A percentile compares a stretch with the other conserved stretches of the same genome.
Evolutionary conservation across 2,113 vertebrate genomes (phyloP).

Genomic region (Rhombomys opimus): DNA sequence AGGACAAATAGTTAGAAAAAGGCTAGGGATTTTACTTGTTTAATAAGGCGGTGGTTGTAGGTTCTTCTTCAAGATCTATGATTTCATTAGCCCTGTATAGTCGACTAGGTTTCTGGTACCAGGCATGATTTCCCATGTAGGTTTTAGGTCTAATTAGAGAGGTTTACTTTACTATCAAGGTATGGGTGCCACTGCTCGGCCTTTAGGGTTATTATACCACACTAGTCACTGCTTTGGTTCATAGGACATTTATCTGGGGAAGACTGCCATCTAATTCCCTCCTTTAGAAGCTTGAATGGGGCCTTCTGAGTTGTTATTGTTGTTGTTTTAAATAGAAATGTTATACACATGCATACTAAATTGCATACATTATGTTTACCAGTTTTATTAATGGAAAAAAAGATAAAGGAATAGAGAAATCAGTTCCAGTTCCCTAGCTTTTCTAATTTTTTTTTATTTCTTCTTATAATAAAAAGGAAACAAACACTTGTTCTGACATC

Average conservation of each 20-base stretch:
- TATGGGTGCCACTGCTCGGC: background rate
- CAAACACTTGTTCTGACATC: background rate
- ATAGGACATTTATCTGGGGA: background rate
- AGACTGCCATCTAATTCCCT: background rate
- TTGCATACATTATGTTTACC: background rate
- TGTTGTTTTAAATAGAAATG: background rate
- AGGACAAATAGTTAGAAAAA: background rate
- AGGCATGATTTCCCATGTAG: background rate
- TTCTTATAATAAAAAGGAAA: background rate
- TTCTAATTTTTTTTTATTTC: background rate
- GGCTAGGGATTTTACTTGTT: background rate
- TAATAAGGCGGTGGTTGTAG: background rate
- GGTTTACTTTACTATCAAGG: background rate
- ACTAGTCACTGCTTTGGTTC: background rate
- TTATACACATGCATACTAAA: background rate
- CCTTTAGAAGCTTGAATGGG: background rate
- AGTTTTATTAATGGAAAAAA: slow-evolving; percentile 9
- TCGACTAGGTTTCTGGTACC: background rate
- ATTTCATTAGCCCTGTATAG: too few species aligned
- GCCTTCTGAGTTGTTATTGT: background rate
- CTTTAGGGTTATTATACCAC: background rate
- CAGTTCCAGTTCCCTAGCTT: background rate
- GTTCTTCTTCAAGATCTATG: background rate
- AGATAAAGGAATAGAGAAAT: background rate
- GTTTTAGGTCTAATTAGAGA: background rate